Base-by-base conservation (phyloP, 2,113 vertebrate species). In the Axis porcinus region DNA sequence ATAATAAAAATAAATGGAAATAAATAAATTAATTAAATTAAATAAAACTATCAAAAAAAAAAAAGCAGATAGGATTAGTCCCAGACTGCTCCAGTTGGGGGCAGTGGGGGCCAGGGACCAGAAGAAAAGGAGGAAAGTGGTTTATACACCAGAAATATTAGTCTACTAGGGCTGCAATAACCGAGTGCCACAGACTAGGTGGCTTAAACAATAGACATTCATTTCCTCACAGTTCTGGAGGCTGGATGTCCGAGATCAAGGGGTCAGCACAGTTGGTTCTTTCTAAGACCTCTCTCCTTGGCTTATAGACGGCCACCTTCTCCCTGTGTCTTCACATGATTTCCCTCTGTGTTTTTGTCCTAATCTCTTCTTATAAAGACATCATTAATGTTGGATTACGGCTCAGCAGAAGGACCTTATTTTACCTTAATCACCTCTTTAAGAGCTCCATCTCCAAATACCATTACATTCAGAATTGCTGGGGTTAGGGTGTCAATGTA, bases 101-200 rank as follows among this genome's bases (percentile, higher is more conserved):
- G 4, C 3, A 17, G 10, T 9, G 8, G 19, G 67, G 4, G 14
- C 6, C 40, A 9, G 16, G 16, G 16, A 1, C 13, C 70, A 40
- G 55, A 25, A 52, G 50, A 9, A 60, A 55, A 84, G 55, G 47
- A 89, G 64, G 85, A 64, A n/a, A 54, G 6, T 1, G 3, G 15
- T 55, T 54, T 55, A 12, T 33, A 7, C 2, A 28, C 12, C n/a
- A 55, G 23, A 27, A n/a, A 4, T 28, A 17, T 19, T 57, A 6
- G 1, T 67, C 52, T 45, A 67, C n/a, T 64, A 17, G 21, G 47
- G 17, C 54, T 12, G 62, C 33, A 30, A 1, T 6, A n/a, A 62
- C 54, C 19, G 43, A 28, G 33, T 9, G 15, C n/a, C 87, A 43
- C 52, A 40, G 16, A 19, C 87, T 40, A 8, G 16, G 11, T 0